Percentiles rank a stretch among this genome's conserved stretches.
Evolutionary conservation across 1,140 invertebrate genomes (phyloP).

Genomic region (Drosophila guanche): DNA sequence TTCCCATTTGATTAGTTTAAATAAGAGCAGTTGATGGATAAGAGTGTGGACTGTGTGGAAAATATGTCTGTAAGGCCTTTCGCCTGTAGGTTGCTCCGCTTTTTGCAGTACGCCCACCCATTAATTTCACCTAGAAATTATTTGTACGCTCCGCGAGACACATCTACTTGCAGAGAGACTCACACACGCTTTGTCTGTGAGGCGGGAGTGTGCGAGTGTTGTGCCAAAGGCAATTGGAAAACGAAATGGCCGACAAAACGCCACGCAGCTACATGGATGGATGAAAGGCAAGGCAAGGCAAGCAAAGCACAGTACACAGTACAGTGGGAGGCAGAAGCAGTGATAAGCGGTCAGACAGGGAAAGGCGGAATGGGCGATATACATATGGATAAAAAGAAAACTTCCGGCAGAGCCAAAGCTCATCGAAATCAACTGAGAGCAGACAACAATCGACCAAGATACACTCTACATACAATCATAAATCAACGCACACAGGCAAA

Average conservation of each 20-base stretch:
- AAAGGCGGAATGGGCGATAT: slow-evolving; percentile 51
- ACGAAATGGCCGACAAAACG: slow-evolving; percentile 77
- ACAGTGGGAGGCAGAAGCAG: slow-evolving; percentile 54
- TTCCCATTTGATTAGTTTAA: too few species aligned
- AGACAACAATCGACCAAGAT: slow-evolving; percentile 17
- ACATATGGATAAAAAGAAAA: slow-evolving; percentile 73
- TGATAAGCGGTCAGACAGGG: slow-evolving; percentile 45
- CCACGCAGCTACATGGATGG: slow-evolving; percentile 54
- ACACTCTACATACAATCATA: slow-evolving; percentile 20
- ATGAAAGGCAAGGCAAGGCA: slow-evolving; percentile 29
- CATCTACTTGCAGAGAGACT: slow-evolving; percentile 34
- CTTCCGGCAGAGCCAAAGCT: slow-evolving; percentile 74
- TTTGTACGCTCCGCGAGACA: slow-evolving; percentile 27
- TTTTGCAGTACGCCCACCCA: slow-evolving; percentile 45
- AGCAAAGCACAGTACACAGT: neutral
- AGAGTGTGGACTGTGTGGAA: neutral
- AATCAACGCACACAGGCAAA: slow-evolving; percentile 6
- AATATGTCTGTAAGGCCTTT: slow-evolving; percentile 11
- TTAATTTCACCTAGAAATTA: slow-evolving; percentile 57
- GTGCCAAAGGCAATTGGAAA: slow-evolving; percentile 73
- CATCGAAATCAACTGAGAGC: slow-evolving; percentile 54
- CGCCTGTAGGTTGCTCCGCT: slow-evolving; percentile 1
- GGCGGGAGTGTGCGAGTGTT: slow-evolving; percentile 30
- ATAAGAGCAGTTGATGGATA: too few species aligned
- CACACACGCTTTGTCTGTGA: slow-evolving; percentile 22